These are phyloP conservation scores for Petrolisthes cinctipes DNA, from an alignment of 2,888 invertebrate species.

Conservation along the genomic window DNA sequence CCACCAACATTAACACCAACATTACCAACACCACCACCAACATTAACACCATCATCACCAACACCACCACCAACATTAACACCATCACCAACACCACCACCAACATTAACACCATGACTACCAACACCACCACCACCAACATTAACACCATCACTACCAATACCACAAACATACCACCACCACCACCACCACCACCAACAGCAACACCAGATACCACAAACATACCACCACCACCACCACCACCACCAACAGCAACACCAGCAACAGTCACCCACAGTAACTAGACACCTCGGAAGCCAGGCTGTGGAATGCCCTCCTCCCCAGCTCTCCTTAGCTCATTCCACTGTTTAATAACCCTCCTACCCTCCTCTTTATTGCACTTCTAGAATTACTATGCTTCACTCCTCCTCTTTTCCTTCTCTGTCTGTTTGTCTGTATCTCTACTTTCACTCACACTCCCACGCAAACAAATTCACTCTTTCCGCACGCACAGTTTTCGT, in stretches of 20 bases:
- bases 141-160: too few relatives aligned
- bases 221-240: too few relatives aligned
- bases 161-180: too few relatives aligned
- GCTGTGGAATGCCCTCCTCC: background rate
- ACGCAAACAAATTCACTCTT: background rate
- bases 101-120: too few relatives aligned
- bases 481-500: background rate
- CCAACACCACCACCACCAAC: too few relatives aligned
- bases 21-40: too few relatives aligned
- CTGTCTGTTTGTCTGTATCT: background rate
- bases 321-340: background rate
- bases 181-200: too few relatives aligned
- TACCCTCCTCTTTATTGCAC: slow-evolving; percentile 3
- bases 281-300: background rate
- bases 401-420: background rate
- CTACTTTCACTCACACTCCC: background rate
- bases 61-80: too few relatives aligned
- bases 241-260: background rate
- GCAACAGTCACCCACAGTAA: background rate
- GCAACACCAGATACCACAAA: too few relatives aligned
- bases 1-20: too few relatives aligned
- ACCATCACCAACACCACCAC: too few relatives aligned
- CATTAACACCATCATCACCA: too few relatives aligned
- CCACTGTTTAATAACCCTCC: slow-evolving; percentile 3
- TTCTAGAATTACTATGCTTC: background rate